Percentiles rank a stretch among this genome's conserved stretches.
phyloP scores from a whole-genome alignment of 1,140 invertebrate genomes.

The Drosophila chauvacae region DNA sequence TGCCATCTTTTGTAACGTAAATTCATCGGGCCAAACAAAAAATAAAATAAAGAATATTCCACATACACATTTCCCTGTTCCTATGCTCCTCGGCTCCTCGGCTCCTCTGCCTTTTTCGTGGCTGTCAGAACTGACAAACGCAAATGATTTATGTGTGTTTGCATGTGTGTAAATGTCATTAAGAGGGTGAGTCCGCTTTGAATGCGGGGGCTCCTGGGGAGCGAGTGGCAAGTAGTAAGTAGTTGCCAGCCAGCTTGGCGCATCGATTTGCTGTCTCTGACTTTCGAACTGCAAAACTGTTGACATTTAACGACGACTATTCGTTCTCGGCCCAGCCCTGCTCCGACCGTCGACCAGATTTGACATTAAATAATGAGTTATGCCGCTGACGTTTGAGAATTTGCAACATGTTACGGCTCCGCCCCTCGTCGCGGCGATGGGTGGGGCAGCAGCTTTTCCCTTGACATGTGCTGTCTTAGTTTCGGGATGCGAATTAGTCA shows the following conservation, averaged over 20 bases:
- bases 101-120: slow-evolving; percentile 50
- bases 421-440: slow-evolving; percentile 4
- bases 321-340: slow-evolving; percentile 7
- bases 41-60: slow-evolving; percentile 33
- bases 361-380: slow-evolving; percentile 83
- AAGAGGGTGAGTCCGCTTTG: slow-evolving; percentile 51
- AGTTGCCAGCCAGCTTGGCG: slow-evolving; percentile 24
- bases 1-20: slow-evolving; percentile 47
- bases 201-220: slow-evolving; percentile 16
- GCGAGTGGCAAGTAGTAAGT: slow-evolving; percentile 9
- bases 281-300: slow-evolving; percentile 74
- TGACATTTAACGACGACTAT: slow-evolving; percentile 68
- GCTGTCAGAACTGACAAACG: slow-evolving; percentile 82
- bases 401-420: slow-evolving; percentile 62
- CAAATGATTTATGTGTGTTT: slow-evolving; percentile 83
- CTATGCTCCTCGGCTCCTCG: neutral
- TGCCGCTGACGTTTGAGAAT: slow-evolving; percentile 76
- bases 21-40: slow-evolving; percentile 37
- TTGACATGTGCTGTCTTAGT: slow-evolving; percentile 15
- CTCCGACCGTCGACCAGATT: slow-evolving; percentile 64
- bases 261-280: slow-evolving; percentile 77
- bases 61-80: slow-evolving; percentile 27
- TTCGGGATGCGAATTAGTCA: slow-evolving; percentile 59
- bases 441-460: slow-evolving; percentile 26
- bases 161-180: slow-evolving; percentile 83